Evolutionary conservation across 2,113 vertebrate genomes (phyloP).

Genomic region (Isichthys henryi): DNA sequence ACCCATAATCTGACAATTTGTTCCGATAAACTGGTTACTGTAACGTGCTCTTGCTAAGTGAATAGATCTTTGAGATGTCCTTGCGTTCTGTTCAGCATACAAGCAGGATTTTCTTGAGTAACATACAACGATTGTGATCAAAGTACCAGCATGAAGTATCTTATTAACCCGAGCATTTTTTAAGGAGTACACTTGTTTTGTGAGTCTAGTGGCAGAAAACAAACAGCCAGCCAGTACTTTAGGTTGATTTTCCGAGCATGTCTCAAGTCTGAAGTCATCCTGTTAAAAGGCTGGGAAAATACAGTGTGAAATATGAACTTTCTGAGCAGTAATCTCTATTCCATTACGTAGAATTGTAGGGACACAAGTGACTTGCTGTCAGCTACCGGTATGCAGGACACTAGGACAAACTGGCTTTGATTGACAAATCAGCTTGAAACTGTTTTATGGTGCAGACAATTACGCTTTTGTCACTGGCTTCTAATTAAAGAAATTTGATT

Average conservation of each 20-base stretch:
- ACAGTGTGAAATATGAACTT: neutral
- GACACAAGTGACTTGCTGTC: neutral
- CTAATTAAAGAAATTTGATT: neutral
- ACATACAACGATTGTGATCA: neutral
- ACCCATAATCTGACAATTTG: neutral
- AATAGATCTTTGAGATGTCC: neutral
- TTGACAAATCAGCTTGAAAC: neutral
- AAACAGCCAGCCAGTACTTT: neutral
- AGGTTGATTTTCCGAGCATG: neutral
- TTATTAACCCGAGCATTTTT: neutral
- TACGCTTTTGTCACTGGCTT: neutral
- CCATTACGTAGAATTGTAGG: neutral
- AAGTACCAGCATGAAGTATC: neutral
- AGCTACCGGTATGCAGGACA: neutral
- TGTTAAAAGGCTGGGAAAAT: neutral
- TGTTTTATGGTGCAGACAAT: neutral
- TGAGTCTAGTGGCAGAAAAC: neutral
- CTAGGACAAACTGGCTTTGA: neutral
- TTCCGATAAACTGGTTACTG: neutral
- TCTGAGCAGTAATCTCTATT: neutral
- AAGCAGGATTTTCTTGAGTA: neutral
- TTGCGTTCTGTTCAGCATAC: neutral
- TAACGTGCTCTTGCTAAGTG: neutral
- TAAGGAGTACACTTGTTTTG: neutral
- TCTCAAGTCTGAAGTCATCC: neutral